Evolutionary conservation across 2,113 vertebrate species (phyloP), one percentile per base, ranked within the genome.

Genomic region (Ptyas mucosa): DNA sequence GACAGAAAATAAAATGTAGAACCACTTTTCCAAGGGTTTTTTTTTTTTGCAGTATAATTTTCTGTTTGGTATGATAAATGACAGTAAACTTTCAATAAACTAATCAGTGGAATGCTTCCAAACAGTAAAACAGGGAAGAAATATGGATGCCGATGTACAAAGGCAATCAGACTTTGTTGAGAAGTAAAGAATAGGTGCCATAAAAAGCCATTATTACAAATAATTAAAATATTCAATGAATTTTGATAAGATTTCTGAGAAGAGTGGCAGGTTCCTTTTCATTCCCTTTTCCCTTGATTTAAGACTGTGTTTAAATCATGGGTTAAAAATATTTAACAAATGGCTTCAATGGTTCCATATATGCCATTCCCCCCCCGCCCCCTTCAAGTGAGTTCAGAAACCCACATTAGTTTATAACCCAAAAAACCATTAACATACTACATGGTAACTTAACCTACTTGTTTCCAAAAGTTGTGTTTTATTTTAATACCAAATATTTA

Each of bases 231-330:
- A 75, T 75, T 34, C 6, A 3, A 75, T 75, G n/a, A 20, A 75
- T 75, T 75, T 75, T 75, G 15, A 75, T 75, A 39, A 75, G n/a
- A 75, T 75, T 75, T 34, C 64, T 75, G 64, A 75, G 29, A 75
- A 34, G n/a, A 75, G 64, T 75, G 64, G 1, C 64, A 75, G n/a
- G 14, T 75, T 75, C 93, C 95, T 97, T 97, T 92, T 94, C 89
- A 96, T 97, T 94, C 89, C 90, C 58, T 75, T 89, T 94, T 93
- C 94, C 93, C 93, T 95, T 96, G 95, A 94, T 88, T 93, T 93
- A 94, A 92, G 55, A 5, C 55, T 95, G 95, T 49, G 1, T 93
- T 95, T 91, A 93, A 94, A 93, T 69, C 89, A 46, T 64, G 92
- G 94, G 10, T 96, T 93, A 8, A 94, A 95, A 96, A 92, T 46